Conservation (phyloP, 1,140 invertebrate species). For the Bombus consobrinus region DNA sequence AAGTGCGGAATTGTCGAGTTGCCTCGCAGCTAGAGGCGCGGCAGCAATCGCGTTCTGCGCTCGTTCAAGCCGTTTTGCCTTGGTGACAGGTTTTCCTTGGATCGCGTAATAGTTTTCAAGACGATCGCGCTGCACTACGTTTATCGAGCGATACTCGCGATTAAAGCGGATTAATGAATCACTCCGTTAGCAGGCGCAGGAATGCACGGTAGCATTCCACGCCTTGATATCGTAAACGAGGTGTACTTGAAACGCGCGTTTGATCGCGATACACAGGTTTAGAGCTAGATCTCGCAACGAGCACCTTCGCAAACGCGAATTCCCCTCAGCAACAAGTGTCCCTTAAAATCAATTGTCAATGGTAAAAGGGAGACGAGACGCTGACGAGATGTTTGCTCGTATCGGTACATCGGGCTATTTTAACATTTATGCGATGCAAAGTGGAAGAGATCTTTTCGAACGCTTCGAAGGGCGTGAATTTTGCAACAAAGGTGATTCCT, state of each 20-base stretch:
- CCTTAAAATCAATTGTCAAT: conserved; percentile 59
- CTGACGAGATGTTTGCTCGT: neutral
- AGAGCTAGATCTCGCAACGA: neutral
- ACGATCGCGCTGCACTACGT: neutral
- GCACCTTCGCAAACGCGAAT: conserved; percentile 6
- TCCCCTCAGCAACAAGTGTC: conserved; percentile 65
- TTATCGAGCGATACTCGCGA: neutral
- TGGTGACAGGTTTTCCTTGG: neutral
- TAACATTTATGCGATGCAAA: neutral
- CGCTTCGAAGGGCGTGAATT: neutral
- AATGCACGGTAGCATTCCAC: neutral
- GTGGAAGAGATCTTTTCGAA: neutral
- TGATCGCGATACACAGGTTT: neutral
- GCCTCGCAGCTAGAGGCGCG: neutral
- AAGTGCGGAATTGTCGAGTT: neutral
- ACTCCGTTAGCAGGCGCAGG: neutral
- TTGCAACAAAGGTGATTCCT: neutral
- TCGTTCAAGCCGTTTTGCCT: neutral
- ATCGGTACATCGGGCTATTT: neutral
- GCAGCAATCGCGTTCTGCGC: neutral
- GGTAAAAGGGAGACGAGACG: conserved; percentile 28
- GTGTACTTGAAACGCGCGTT: neutral
- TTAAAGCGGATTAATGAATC: conserved; percentile 3
- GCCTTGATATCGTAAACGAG: neutral
- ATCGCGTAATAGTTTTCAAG: neutral